A percentile compares a stretch with the other conserved stretches of the same genome.
phyloP scores from a whole-genome alignment of 2,888 invertebrate genomes.

The Dugesia japonica region DNA sequence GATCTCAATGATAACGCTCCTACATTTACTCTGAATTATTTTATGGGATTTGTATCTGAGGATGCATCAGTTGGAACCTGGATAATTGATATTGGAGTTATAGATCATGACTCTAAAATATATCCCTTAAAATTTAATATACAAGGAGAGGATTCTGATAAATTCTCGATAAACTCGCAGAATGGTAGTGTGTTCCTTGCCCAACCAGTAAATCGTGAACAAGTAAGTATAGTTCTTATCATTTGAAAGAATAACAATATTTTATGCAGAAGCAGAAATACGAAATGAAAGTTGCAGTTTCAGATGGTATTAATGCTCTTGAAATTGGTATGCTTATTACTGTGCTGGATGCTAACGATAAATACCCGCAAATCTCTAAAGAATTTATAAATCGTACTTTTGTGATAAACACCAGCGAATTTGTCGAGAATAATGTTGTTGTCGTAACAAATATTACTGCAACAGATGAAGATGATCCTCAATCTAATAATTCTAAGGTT shows the following conservation, averaged over 20 bases:
- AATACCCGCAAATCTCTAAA: neutral
- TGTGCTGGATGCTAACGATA: neutral
- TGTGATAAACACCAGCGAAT: neutral
- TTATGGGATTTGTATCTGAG: conserved; percentile 4
- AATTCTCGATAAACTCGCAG: neutral
- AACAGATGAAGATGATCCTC: neutral
- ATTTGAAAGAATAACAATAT: too few species aligned
- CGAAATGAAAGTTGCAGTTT: neutral
- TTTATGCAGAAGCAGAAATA: neutral
- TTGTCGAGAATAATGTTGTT: neutral
- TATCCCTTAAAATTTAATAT: neutral
- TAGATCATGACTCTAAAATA: neutral
- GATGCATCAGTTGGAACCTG: neutral
- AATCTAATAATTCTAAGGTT: neutral
- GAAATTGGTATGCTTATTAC: neutral
- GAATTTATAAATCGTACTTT: neutral
- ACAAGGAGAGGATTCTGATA: neutral
- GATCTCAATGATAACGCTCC: conserved; percentile 28
- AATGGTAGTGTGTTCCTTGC: neutral
- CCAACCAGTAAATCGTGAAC: neutral
- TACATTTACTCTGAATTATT: neutral
- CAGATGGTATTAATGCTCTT: neutral
- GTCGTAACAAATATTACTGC: neutral
- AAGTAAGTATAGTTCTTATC: too few species aligned
- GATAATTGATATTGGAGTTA: neutral